These are phyloP conservation scores for Atrina japonica DNA, from an alignment of 2,888 invertebrate genomes.

Conservation along the genomic window DNA sequence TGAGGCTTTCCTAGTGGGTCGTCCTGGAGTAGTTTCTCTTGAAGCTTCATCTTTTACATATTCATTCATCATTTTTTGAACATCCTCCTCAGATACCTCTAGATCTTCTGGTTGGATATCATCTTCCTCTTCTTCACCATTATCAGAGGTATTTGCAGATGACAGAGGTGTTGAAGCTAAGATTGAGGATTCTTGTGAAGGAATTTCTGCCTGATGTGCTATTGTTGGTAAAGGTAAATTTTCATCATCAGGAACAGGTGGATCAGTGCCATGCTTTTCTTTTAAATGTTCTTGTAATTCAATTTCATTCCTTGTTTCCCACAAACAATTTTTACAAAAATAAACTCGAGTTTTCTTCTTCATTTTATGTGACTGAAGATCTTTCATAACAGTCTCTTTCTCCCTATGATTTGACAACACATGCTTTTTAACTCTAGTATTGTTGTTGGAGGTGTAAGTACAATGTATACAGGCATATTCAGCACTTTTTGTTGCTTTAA, in stretches of 20 bases:
- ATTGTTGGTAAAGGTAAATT: not conserved
- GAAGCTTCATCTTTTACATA: conserved; percentile 50
- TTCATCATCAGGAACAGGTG: not conserved
- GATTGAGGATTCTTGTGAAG: conserved; percentile 1
- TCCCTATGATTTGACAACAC: conserved; percentile 56
- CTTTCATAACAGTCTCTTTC: conserved; percentile 50
- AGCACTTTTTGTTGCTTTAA: conserved; percentile 43
- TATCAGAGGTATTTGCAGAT: conserved; percentile 27
- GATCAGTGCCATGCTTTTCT: conserved; percentile 47
- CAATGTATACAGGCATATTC: conserved; percentile 66
- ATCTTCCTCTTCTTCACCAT: conserved; percentile 32
- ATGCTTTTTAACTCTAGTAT: conserved; percentile 63
- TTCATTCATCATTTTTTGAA: conserved; percentile 50
- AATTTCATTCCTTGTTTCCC: conserved; percentile 57
- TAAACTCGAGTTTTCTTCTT: conserved; percentile 50
- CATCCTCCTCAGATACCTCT: conserved; percentile 45
- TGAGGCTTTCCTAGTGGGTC: conserved; percentile 55
- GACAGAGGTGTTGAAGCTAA: conserved; percentile 15
- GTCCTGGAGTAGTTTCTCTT: conserved; percentile 33
- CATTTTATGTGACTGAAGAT: conserved; percentile 47
- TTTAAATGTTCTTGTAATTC: conserved; percentile 51
- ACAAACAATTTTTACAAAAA: conserved; percentile 62
- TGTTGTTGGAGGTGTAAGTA: conserved; percentile 56
- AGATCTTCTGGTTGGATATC: conserved; percentile 36
- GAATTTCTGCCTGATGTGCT: not conserved